phyloP scores from a whole-genome alignment of 2,113 vertebrate genomes.

The Actinemys pallida region DNA sequence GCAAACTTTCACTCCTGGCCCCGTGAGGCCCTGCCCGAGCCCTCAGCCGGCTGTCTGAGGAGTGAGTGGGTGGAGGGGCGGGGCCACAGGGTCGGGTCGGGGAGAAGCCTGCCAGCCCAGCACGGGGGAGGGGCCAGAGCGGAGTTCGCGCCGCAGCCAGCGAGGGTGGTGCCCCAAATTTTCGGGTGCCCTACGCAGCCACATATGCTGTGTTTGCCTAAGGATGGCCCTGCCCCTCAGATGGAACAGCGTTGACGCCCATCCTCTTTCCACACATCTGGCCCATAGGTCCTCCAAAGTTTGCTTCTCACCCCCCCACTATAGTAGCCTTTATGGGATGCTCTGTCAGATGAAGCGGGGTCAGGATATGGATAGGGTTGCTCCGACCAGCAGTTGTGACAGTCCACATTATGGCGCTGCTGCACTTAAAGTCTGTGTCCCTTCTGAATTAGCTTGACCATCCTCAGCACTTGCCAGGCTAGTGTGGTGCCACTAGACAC shows the following conservation, averaged over 20 bases:
- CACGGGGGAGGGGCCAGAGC: too few species aligned
- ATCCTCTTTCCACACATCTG: background rate
- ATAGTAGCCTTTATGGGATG: background rate
- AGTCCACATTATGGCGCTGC: background rate
- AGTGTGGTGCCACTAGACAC: fast-evolving
- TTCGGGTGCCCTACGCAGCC: too few species aligned
- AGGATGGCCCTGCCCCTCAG: too few species aligned
- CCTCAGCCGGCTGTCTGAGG: too few species aligned
- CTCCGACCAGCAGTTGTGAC: background rate
- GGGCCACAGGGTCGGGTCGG: too few species aligned
- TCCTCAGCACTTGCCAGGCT: background rate
- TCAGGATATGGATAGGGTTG: background rate
- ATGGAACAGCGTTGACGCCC: background rate
- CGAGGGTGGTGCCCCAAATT: too few species aligned
- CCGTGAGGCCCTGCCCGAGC: too few species aligned
- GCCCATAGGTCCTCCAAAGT: background rate
- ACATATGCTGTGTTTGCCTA: too few species aligned
- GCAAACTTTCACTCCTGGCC: too few species aligned
- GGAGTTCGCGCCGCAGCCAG: too few species aligned
- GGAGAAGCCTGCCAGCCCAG: too few species aligned
- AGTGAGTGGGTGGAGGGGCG: too few species aligned
- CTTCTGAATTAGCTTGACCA: background rate
- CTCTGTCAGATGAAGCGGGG: background rate
- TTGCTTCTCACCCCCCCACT: background rate
- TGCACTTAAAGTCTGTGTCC: background rate